Percentiles rank a stretch among this genome's conserved stretches.
These are phyloP conservation scores for Monochamus saltuarius DNA, from an alignment of 1,140 invertebrate species.

Conservation along the genomic window DNA sequence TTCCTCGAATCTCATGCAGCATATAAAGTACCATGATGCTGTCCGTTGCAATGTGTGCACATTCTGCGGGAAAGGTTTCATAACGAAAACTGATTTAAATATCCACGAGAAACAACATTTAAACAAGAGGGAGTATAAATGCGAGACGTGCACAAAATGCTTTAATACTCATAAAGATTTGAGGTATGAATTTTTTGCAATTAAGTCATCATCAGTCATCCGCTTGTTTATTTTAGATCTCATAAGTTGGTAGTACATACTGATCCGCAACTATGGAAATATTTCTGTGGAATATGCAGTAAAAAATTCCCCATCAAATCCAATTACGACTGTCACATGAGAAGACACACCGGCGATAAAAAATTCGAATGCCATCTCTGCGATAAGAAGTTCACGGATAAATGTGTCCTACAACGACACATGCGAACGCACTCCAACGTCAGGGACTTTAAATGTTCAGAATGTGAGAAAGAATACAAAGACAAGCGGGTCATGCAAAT, in stretches of 20 bases:
- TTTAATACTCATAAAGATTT: conserved; percentile 51
- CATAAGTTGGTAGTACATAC: conserved; percentile 40
- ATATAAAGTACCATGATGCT: conserved; percentile 39
- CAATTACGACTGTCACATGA: conserved; percentile 38
- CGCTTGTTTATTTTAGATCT: conserved; percentile 27
- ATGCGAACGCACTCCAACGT: conserved; percentile 41
- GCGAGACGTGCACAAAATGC: conserved; percentile 64
- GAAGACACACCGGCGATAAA: conserved; percentile 53
- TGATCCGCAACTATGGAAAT: conserved; percentile 36
- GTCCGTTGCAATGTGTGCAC: conserved; percentile 50
- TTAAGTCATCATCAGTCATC: too few species aligned
- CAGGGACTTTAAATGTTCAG: conserved; percentile 31
- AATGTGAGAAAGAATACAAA: conserved; percentile 40
- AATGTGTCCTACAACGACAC: conserved; percentile 41
- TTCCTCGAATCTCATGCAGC: conserved; percentile 35
- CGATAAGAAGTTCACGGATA: conserved; percentile 64
- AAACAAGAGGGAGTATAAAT: conserved; percentile 69
- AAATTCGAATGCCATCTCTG: conserved; percentile 74
- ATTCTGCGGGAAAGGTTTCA: conserved; percentile 62
- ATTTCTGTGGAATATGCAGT: conserved; percentile 44
- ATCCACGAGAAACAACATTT: conserved; percentile 61
- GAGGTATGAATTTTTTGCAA: conserved; percentile 14
- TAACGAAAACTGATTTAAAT: conserved; percentile 56
- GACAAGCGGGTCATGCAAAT: conserved; percentile 37
- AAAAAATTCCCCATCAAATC: conserved; percentile 44